These are phyloP conservation scores for Lordiphosa andalusiaca DNA, from an alignment of 2,888 invertebrate species.

Conservation along the genomic window DNA sequence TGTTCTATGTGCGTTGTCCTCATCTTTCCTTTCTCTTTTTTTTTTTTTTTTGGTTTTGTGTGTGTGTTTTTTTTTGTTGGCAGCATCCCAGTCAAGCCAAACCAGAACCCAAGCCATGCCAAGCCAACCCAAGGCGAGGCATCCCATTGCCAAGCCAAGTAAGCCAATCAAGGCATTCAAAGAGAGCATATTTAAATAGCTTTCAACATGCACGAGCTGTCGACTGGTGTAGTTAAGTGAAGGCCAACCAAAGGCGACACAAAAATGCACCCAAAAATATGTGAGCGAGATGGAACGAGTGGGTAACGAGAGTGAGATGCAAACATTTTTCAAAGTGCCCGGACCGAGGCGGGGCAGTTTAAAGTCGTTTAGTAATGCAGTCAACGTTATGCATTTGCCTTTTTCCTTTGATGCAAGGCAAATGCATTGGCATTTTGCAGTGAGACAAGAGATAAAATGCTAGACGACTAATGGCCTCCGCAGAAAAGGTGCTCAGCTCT, in stretches of 20 bases:
- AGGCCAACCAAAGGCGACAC: constrained; percentile 68
- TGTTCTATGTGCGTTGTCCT: constrained; percentile 17
- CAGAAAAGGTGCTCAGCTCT: neutral
- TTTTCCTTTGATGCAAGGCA: constrained; percentile 46
- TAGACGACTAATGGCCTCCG: constrained; percentile 24
- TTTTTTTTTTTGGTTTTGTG: constrained; percentile 38
- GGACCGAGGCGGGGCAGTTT: constrained; percentile 32
- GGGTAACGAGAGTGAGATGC: constrained; percentile 13
- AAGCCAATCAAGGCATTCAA: constrained; percentile 74
- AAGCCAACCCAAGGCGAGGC: constrained; percentile 36
- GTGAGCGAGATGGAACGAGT: neutral
- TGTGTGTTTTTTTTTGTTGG: constrained; percentile 34
- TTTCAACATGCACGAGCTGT: constrained; percentile 71
- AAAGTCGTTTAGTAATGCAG: constrained; percentile 66
- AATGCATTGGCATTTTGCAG: constrained; percentile 37
- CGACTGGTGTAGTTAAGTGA: constrained; percentile 67
- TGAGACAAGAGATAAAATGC: constrained; percentile 1
- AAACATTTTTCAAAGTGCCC: constrained; percentile 52
- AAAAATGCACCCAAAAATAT: constrained; percentile 54
- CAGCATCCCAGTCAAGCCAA: constrained; percentile 29
- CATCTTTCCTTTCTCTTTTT: constrained; percentile 11
- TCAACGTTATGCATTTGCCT: constrained; percentile 53
- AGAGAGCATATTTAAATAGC: constrained; percentile 75
- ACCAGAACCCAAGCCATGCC: constrained; percentile 11
- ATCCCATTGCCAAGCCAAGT: constrained; percentile 38